A percentile compares a stretch with the other conserved stretches of the same genome.
Evolutionary conservation across 2,888 invertebrate genomes (phyloP).

Genomic region (Aromia moschata): DNA sequence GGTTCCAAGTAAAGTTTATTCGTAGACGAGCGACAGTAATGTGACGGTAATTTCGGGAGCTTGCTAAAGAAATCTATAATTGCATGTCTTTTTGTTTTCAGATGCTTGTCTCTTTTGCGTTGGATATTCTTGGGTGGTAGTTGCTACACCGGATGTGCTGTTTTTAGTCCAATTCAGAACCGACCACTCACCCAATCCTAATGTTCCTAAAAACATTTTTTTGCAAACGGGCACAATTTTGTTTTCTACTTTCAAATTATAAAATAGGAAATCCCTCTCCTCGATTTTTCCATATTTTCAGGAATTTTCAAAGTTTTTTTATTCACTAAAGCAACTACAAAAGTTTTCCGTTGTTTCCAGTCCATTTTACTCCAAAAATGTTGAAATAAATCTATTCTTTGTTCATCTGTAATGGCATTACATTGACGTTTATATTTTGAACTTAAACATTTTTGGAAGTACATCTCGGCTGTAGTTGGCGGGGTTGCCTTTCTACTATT

Average conservation of each 20-base stretch:
- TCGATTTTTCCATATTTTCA: too few species aligned
- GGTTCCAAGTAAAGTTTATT: slow-evolving; percentile 5
- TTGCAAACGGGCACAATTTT: slow-evolving; percentile 1
- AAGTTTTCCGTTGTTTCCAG: too few species aligned
- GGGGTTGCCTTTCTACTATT: too few species aligned
- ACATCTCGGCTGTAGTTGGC: too few species aligned
- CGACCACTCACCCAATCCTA: neutral
- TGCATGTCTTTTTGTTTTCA: neutral
- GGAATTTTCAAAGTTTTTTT: too few species aligned
- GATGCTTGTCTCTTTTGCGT: neutral
- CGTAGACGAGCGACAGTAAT: slow-evolving; percentile 5
- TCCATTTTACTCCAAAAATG: too few species aligned
- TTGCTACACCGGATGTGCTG: neutral
- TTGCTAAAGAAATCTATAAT: slow-evolving; percentile 5
- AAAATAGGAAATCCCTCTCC: too few species aligned
- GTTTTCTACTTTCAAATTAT: neutral
- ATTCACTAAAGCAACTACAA: too few species aligned
- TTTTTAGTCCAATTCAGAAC: neutral
- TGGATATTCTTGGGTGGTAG: neutral
- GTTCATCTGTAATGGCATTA: too few species aligned
- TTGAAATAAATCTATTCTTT: too few species aligned
- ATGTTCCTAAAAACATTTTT: neutral
- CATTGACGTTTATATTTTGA: too few species aligned
- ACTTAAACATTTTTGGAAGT: too few species aligned
- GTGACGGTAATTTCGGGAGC: slow-evolving; percentile 2